These are phyloP conservation scores for Pachymerium ferrugineum DNA, from an alignment of 2,888 invertebrate species.

Conservation along the genomic window DNA sequence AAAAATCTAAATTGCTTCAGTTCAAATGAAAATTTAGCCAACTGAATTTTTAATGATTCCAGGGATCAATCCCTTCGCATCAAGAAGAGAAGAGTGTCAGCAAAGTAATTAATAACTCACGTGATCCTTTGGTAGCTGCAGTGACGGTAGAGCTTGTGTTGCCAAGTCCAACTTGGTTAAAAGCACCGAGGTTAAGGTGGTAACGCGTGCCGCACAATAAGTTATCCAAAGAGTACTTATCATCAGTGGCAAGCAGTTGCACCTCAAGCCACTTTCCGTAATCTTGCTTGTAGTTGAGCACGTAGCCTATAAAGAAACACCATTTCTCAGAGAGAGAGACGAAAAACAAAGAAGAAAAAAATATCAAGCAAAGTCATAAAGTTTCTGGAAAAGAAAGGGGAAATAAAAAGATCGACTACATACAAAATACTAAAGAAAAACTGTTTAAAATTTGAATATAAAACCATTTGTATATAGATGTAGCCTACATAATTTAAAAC, in stretches of 20 bases:
- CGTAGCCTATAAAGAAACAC: constrained; percentile 40
- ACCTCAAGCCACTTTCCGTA: constrained; percentile 44
- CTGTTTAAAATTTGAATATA: constrained; percentile 5
- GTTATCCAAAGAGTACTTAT: constrained; percentile 29
- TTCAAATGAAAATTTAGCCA: neutral
- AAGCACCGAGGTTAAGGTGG: constrained; percentile 26
- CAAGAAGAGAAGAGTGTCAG: neutral
- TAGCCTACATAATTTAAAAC: too few species aligned
- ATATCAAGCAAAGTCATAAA: neutral
- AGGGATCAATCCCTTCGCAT: neutral
- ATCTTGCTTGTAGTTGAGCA: constrained; percentile 45
- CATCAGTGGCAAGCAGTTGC: constrained; percentile 29
- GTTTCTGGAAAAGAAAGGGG: neutral
- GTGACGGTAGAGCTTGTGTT: constrained; percentile 24
- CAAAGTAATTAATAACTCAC: constrained; percentile 27
- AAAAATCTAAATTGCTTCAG: neutral
- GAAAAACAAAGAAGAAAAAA: neutral
- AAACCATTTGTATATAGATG: neutral
- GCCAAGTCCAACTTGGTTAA: constrained; percentile 31
- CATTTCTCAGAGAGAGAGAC: constrained; percentile 16
- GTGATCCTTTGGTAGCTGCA: constrained; percentile 30
- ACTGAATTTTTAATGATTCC: neutral
- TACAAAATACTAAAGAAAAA: neutral
- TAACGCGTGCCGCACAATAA: constrained; percentile 31
- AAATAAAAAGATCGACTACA: neutral